phyloP scores from a whole-genome alignment of 2,113 vertebrate genomes.

The Talpa occidentalis region DNA sequence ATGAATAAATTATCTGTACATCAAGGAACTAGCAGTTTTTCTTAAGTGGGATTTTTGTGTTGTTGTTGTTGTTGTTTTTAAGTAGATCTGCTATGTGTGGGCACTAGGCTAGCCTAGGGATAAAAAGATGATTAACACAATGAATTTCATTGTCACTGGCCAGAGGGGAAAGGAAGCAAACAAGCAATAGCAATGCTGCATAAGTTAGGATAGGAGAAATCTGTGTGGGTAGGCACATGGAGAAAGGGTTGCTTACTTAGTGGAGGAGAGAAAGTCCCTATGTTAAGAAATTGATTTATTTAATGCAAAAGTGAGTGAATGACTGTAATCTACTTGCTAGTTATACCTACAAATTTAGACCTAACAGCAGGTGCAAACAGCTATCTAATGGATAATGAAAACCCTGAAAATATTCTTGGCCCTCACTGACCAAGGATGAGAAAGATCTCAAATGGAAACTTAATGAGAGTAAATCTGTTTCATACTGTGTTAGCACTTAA shows the following conservation, averaged over 20 bases:
- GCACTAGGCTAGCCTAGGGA: background rate
- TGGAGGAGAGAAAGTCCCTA: background rate
- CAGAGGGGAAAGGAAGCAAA: background rate
- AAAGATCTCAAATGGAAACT: slow-evolving; percentile 25
- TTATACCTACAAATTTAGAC: slow-evolving; percentile 34
- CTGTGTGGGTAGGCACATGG: background rate
- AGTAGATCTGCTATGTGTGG: background rate
- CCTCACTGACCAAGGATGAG: slow-evolving; percentile 21
- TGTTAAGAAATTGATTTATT: background rate
- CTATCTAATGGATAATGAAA: background rate
- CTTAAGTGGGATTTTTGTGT: background rate
- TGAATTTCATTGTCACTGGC: background rate
- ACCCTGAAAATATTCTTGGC: background rate
- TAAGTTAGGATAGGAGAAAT: background rate
- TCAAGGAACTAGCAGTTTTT: slow-evolving; percentile 12
- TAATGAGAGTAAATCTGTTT: background rate
- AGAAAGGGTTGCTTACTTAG: background rate
- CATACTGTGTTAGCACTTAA: slow-evolving; percentile 6
- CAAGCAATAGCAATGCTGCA: background rate
- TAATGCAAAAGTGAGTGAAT: slow-evolving; percentile 23
- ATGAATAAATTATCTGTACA: slow-evolving; percentile 12
- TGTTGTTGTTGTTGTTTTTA: slow-evolving; percentile 6
- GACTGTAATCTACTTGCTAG: slow-evolving; percentile 29
- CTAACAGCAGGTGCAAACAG: background rate
- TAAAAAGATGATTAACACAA: background rate